Evolutionary conservation across 2,888 invertebrate genomes (phyloP), one percentile per base, ranked within the genome.

Genomic region (Podabrus alpinus): DNA sequence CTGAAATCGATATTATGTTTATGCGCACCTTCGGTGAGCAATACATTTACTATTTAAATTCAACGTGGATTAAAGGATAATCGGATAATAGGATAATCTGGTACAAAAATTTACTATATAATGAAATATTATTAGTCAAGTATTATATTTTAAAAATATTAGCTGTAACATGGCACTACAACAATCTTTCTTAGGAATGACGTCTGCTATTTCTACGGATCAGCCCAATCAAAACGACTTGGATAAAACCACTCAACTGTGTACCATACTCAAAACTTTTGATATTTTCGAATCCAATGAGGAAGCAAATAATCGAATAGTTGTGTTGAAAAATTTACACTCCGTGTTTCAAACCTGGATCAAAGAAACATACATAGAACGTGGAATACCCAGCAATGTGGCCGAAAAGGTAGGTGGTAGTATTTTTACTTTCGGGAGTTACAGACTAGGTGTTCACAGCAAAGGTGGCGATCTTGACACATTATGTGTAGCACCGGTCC

Each of bases 391-490:
- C 7, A 92, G 94, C 72, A 94, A 92, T 80, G 93, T 96, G 1
- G 96, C 97, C 1, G 96, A 97, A 73, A 93, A 93, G 80, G 95
- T 98, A 74, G 98, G 99, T 17, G 99, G 99, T 3, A 98, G 98
- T 89, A 97, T 99, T 76, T 99, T 97, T 86, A 99, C 99, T 15
- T 99, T 99, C 88, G 99, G 99, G 64, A 99, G 99, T 72, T 99
- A 99, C 86, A 90, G 96, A 80, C 91, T 95, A 81, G 95, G 99
- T 82, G 99, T 99, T 9, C 98, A 98, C 86, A 97, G 97, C 83
- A 94, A 95, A 88, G 99, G 99, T 29, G 99, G 99, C 77, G 99
- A 99, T 90, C 99, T 99, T 83, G 99, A 99, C 89, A 98, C 99
- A 0, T 88, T 99, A 21, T 98, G 98, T 88, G 98, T 99, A 17